A percentile compares a stretch with the other conserved stretches of the same genome.
Evolutionary conservation across 2,797 vertebrate species (phyloP).

Genomic region (Synanceia verrucosa): DNA sequence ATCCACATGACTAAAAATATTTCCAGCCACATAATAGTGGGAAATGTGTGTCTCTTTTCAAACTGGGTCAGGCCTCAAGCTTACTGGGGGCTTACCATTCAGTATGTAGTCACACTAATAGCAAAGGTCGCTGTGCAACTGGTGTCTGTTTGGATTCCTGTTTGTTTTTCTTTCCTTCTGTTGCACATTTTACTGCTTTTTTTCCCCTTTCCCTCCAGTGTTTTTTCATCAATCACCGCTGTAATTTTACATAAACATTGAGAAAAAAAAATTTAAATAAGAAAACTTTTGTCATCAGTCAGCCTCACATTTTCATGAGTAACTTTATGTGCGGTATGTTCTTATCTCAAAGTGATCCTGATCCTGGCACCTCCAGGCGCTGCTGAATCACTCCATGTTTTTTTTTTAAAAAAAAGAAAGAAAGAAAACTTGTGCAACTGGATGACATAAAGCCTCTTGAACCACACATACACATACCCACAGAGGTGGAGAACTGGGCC

Average conservation of each 20-base stretch:
- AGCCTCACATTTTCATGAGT: slow-evolving; percentile 16
- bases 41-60: slow-evolving; percentile 53
- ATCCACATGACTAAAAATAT: slow-evolving; percentile 72
- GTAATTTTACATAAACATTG: background rate
- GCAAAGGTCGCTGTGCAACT: slow-evolving; percentile 67
- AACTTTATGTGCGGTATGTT: slow-evolving; percentile 27
- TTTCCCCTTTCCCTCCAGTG: background rate
- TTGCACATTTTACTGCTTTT: background rate
- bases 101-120: slow-evolving; percentile 54
- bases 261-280: background rate
- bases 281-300: background rate
- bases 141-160: slow-evolving; percentile 35
- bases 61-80: slow-evolving; percentile 75
- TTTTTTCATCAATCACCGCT: background rate
- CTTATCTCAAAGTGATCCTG: slow-evolving; percentile 44
- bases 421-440: slow-evolving; percentile 47
- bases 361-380: slow-evolving; percentile 61
- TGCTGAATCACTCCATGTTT: slow-evolving; percentile 58
- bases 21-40: slow-evolving; percentile 72
- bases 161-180: slow-evolving; percentile 40
- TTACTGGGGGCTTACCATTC: slow-evolving; percentile 66
- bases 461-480: slow-evolving; percentile 15
- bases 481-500: slow-evolving; percentile 64
- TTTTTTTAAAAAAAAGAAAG: background rate
- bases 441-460: slow-evolving; percentile 58